A percentile compares a stretch with the other conserved stretches of the same genome.
phyloP scores from a whole-genome alignment of 2,113 vertebrate species.

The Sturnira hondurensis region DNA sequence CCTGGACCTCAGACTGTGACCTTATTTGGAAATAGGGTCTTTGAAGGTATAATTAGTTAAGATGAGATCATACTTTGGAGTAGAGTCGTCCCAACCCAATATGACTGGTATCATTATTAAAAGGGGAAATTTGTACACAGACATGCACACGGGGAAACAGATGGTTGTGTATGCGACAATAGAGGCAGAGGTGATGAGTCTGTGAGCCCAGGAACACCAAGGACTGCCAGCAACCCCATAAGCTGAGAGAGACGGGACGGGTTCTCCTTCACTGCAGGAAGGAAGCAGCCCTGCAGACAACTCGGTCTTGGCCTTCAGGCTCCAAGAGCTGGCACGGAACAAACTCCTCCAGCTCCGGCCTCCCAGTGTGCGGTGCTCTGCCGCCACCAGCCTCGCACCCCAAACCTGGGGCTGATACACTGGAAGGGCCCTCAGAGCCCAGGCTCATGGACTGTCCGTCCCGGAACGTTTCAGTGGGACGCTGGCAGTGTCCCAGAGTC shows the following conservation, averaged over 20 bases:
- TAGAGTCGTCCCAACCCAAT: background rate
- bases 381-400: background rate
- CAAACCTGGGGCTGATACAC: background rate
- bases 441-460: background rate
- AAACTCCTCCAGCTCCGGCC: background rate
- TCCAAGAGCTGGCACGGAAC: background rate
- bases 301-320: background rate
- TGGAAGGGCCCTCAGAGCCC: background rate
- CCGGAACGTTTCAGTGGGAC: background rate
- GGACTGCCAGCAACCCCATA: background rate
- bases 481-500: background rate
- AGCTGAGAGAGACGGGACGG: background rate
- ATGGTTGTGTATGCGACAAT: rapidly evolving
- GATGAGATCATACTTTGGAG: background rate
- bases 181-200: background rate
- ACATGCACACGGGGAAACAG: background rate
- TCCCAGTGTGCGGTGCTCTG: rapidly evolving
- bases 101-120: background rate
- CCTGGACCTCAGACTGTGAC: background rate
- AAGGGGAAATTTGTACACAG: background rate
- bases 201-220: background rate
- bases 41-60: no score
- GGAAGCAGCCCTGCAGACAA: background rate
- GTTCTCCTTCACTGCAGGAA: background rate
- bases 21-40: background rate